Base-by-base conservation (phyloP, 2,888 invertebrate species). In the Dione juno region DNA sequence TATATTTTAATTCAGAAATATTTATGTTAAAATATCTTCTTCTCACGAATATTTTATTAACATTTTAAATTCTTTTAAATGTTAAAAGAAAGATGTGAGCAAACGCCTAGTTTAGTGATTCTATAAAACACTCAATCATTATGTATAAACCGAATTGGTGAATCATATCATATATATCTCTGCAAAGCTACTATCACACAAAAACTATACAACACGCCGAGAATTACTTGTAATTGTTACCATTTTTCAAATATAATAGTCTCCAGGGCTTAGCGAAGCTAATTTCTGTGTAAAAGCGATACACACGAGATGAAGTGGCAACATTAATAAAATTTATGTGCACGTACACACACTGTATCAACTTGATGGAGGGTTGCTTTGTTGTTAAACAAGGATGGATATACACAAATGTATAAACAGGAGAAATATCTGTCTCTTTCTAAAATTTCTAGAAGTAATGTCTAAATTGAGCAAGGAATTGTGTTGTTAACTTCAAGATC, bases 291-390 rank as follows among this genome's bases (percentile, higher is more conserved):
- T 82, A 70, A 82, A 83, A 85, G 87, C 81, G 80, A 84, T 67
- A 71, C 78, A 81, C 77, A 81, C 78, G 79, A 81, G 84, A 84
- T 82, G 82, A 81, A 84, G 82, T 79, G 82, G 81, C 77, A 78
- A 82, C 86, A 85, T 86, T 85, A 84, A 84, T 78, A 82, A 84
- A 85, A 87, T 87, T 85, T 87, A 87, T 87, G 81, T 75, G 72
- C 82, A 79, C 81, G 77, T 79, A 82, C 74, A 75, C 76, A 75
- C 81, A 76, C 65, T 71, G 74, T 75, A 77, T 77, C 77, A 77
- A 74, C 76, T 70, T 76, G 72, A 75, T 61, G 61, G 66, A 67
- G 68, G 68, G 68, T 63, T 68, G 59, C 63, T 63, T 68, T 53
- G 68, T 68, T 68, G 65, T 69, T 65, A 19, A 65, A 67, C 54